Conservation (phyloP, 2,888 invertebrate species). For the Synergus laeviventris region DNA sequence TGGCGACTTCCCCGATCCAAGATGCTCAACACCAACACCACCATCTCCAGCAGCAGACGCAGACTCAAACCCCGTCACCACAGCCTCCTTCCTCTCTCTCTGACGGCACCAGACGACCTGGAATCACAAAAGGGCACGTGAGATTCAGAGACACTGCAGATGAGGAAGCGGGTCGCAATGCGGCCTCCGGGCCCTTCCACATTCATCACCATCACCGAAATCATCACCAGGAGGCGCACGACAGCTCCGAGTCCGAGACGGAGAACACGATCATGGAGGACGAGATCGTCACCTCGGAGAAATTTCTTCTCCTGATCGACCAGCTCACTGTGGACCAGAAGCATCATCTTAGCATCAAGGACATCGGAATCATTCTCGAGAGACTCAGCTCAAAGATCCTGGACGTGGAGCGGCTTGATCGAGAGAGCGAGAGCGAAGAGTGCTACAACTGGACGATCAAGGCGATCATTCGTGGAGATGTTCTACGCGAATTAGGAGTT, state of each 20-base stretch:
- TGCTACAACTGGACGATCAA: conserved; percentile 98
- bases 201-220: conserved; percentile 64
- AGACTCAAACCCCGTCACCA: conserved; percentile 79
- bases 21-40: conserved; percentile 80
- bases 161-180: conserved; percentile 70
- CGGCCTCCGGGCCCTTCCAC: conserved; percentile 58
- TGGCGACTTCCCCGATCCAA: conserved; percentile 94
- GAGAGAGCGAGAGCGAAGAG: conserved; percentile 94
- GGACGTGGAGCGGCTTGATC: conserved; percentile 93
- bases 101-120: conserved; percentile 75
- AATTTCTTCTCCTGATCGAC: conserved; percentile 94
- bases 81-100: conserved; percentile 79
- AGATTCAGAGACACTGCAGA: conserved; percentile 89
- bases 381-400: conserved; percentile 94
- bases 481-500: conserved; percentile 92
- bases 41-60: conserved; percentile 69
- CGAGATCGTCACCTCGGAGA: conserved; percentile 92
- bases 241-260: conserved; percentile 94
- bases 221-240: conserved; percentile 80
- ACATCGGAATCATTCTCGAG: conserved; percentile 95
- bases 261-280: conserved; percentile 96
- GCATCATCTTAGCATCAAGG: conserved; percentile 94
- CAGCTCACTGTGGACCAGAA: conserved; percentile 95
- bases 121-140: conserved; percentile 86
- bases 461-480: conserved; percentile 94